A percentile compares a stretch with the other conserved stretches of the same genome.
Conservation (phyloP, 2,113 vertebrate genomes). For the Hoplias malabaricus region DNA sequence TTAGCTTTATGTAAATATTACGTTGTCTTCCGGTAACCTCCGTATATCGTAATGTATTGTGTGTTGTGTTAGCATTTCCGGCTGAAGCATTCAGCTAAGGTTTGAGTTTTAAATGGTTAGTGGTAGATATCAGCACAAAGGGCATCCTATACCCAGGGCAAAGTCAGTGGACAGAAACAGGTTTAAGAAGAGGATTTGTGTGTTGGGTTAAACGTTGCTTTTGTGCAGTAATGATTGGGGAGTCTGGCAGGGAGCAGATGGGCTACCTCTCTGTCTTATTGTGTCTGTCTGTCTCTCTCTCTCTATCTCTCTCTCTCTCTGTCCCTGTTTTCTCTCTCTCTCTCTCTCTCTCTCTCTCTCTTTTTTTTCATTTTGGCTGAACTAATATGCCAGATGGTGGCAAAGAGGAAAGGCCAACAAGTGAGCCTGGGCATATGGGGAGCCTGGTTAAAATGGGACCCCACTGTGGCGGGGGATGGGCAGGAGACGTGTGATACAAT, state of each 20-base stretch:
- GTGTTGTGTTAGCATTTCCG: neutral
- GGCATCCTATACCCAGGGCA: conserved; percentile 32
- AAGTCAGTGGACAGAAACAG: conserved; percentile 83
- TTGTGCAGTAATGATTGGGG: conserved; percentile 85
- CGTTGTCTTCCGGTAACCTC: neutral
- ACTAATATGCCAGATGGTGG: conserved; percentile 96
- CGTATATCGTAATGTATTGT: neutral
- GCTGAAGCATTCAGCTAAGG: neutral
- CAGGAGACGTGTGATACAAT: conserved; percentile 73
- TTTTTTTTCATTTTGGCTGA: conserved; percentile 81
- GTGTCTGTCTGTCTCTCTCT: conserved; percentile 71
- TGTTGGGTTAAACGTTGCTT: conserved; percentile 91
- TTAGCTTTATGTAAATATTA: neutral
- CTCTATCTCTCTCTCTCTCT: conserved; percentile 36
- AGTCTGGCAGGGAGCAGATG: conserved; percentile 88
- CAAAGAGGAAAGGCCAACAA: conserved; percentile 89
- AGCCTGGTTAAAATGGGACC: conserved; percentile 97
- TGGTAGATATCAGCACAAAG: conserved; percentile 15
- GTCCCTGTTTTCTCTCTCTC: conserved; percentile 43
- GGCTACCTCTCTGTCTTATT: conserved; percentile 77
- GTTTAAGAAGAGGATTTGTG: conserved; percentile 85
- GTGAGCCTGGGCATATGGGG: conserved; percentile 96
- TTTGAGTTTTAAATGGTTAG: neutral
- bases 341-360: conserved; percentile 56
- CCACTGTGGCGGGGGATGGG: conserved; percentile 86